Evolutionary conservation across 1,140 invertebrate genomes (phyloP), one percentile per base, ranked within the genome.

Genomic region (Manduca sexta): DNA sequence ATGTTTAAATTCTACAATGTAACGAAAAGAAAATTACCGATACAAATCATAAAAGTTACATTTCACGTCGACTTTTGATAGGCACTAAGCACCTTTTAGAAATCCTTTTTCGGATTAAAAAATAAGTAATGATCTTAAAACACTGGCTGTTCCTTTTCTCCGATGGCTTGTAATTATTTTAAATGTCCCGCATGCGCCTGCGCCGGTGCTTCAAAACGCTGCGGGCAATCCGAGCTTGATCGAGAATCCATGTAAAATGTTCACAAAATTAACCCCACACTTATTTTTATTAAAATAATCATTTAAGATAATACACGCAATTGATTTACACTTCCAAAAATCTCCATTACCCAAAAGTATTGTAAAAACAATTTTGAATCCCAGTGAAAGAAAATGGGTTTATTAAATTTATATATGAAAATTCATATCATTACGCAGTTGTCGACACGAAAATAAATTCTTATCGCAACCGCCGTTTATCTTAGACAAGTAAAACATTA

Each of bases 141-240:
- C 72, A 81, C 79, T 77, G 71, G 79, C 77, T 84, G 77, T 82
- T 82, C 77, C 70, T 69, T 82, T 78, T 75, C 69, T 78, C 68
- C 56, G 70, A 76, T 79, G 77, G 81, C 79, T 83, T 83, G 79
- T 85, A 85, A 85, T 85, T 85, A 85, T 85, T 85, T 85, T 85
- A 85, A 85, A 84, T 83, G 77, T 84, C 74, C 79, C 79, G 81
- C 77, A 64, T 69, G 69, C 69, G 64, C 60, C 56, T 52, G 64
- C 64, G 66, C 66, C 51, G 59, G 56, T 56, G 49, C 45, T 26
- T 34, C 53, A 34, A 37, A 29, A 15, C 41, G 70, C 77, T 72
- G 43, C 51, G 45, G 74, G 76, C 73, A 47, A 74, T 69, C 64
- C 56, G 53, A 62, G 58, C 67, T 60, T 72, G 72, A 75, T 79